Evolutionary conservation across 2,888 invertebrate species (phyloP), one percentile per base, ranked within the genome.

Genomic region (Ophion slaviceki): DNA sequence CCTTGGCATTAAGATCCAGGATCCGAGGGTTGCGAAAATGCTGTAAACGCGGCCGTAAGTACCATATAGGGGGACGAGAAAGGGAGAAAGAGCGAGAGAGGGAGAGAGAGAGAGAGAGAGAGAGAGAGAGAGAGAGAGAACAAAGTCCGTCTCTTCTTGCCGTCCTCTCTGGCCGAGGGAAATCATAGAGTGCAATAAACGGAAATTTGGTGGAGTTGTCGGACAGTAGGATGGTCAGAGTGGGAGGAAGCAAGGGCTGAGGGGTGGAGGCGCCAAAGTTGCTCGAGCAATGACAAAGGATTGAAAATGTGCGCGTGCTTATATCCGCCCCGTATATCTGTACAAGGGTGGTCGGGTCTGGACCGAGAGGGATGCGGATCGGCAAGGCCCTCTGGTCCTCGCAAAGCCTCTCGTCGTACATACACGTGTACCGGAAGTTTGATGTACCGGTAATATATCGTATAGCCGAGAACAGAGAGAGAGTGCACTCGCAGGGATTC

Each of bases 241-340:
- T 17, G 14, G n/a, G 32, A 10, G 74, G 68, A 59, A 40, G 32
- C 59, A 32, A 17, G 61, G 47, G 71, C 28, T 53, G 28, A 14
- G 11, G 24, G 20, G 71, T 57, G 57, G 62, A 53, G 71, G 61
- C n/a, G 20, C 47, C 32, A 59, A 79, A 84, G 70, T 80, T 84
- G 79, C 77, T 78, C 82, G 66, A 82, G 82, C 72, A 45, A 78
- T 36, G 82, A 82, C 82, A 82, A 82, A 82, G 82, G 82, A 72
- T 53, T 70, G 75, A 81, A 57, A 57, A 72, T 72, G 32, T 20
- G 24, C 24, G 45, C 24, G 64, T 75, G 32, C 45, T 45, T n/a
- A 40, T 40, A 40, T 24, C 24, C 4, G 14, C 14, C 45, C 10
- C 20, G 20, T 32, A 71, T 32, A 59, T 28, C 47, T 17, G 28